Conservation (phyloP, 2,113 vertebrate species). For the Coptodon bakossiorum region DNA sequence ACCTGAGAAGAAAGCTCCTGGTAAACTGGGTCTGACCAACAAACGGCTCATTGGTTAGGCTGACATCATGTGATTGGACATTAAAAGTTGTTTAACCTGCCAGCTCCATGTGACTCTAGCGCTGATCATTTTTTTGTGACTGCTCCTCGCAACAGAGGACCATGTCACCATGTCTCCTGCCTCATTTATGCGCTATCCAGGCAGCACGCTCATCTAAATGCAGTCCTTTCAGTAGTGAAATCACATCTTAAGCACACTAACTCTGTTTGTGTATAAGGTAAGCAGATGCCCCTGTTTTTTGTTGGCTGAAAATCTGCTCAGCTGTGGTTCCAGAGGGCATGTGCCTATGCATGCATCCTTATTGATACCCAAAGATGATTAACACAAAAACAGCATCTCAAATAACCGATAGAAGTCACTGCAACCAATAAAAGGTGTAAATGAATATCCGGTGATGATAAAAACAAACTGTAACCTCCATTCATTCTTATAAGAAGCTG, state of each 20-base stretch:
- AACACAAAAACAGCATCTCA: neutral
- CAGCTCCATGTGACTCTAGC: neutral
- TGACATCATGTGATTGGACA: neutral
- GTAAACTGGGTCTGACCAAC: neutral
- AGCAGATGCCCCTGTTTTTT: fast-evolving
- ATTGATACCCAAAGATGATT: neutral
- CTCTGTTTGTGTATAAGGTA: neutral
- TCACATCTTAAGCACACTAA: neutral
- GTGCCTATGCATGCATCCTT: neutral
- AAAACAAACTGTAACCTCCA: neutral
- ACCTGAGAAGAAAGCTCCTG: neutral
- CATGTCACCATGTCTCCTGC: neutral
- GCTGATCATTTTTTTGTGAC: neutral
- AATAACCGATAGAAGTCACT: neutral
- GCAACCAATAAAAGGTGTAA: neutral
- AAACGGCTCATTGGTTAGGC: neutral
- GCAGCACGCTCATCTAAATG: neutral
- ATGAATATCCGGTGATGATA: neutral
- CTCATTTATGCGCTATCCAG: neutral
- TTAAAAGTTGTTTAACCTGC: neutral
- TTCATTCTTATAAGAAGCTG: neutral
- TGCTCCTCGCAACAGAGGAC: neutral
- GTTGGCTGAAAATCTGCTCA: neutral
- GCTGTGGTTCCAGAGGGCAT: neutral
- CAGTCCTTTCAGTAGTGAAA: neutral